A percentile compares a stretch with the other conserved stretches of the same genome.
phyloP scores from a whole-genome alignment of 2,888 invertebrate species.

The Sisyra terminalis region DNA sequence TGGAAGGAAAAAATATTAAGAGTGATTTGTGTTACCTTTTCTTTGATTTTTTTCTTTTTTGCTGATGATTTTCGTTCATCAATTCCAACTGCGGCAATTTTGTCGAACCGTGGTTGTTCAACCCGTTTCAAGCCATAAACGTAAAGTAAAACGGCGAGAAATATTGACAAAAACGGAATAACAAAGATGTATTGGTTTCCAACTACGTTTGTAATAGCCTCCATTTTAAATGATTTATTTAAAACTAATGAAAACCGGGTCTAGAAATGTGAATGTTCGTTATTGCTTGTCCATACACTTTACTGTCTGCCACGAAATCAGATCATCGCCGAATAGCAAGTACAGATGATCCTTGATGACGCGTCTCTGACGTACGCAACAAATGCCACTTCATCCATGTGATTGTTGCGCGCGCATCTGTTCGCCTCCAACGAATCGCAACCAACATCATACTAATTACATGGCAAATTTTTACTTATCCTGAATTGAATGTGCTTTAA shows the following conservation, averaged over 20 bases:
- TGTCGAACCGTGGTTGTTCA: constrained; percentile 66
- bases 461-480: too few relatives aligned
- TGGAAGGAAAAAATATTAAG: too few relatives aligned
- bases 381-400: constrained; percentile 5
- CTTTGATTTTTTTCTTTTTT: constrained; percentile 53
- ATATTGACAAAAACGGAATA: constrained; percentile 44
- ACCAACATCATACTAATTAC: too few relatives aligned
- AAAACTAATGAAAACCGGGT: constrained; percentile 1
- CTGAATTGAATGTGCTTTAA: too few relatives aligned
- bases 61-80: constrained; percentile 50
- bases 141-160: constrained; percentile 57
- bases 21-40: constrained; percentile 35
- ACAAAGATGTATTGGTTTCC: constrained; percentile 38
- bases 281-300: constrained; percentile 8
- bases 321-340: constrained; percentile 13
- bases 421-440: too few relatives aligned
- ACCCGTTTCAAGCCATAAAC: constrained; percentile 65
- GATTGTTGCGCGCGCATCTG: neutral
- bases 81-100: constrained; percentile 38
- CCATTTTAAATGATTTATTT: constrained; percentile 26
- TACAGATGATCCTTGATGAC: constrained; percentile 36
- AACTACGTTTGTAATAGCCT: constrained; percentile 38
- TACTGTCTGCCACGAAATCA: constrained; percentile 13
- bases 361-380: constrained; percentile 48
- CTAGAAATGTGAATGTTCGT: neutral